A percentile compares a stretch with the other conserved stretches of the same genome.
phyloP scores from a whole-genome alignment of 2,888 invertebrate species.

The Stenodera caucasica region DNA sequence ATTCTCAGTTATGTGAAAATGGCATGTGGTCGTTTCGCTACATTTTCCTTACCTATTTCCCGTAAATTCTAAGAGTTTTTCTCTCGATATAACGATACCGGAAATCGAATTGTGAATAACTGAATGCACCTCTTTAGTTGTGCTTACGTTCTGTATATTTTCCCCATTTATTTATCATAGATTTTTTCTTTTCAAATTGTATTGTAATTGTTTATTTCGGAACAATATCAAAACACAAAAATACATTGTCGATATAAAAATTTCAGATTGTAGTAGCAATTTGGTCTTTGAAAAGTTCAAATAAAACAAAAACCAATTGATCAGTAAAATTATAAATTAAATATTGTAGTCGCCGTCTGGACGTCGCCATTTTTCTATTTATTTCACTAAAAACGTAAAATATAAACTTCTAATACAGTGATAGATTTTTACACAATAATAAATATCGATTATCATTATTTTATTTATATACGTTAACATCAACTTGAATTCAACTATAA shows the following conservation, averaged over 20 bases:
- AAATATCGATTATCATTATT: background rate
- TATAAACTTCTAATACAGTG: background rate
- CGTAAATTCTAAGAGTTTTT: constrained; percentile 20
- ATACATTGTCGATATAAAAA: constrained; percentile 19
- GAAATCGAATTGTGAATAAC: constrained; percentile 30
- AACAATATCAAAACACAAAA: constrained; percentile 10
- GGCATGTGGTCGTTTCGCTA: constrained; percentile 20
- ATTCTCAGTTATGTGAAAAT: constrained; percentile 26
- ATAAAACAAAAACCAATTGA: constrained; percentile 23
- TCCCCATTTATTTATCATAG: background rate
- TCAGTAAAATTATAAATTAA: constrained; percentile 14
- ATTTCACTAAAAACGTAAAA: background rate
- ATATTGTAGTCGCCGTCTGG: constrained; percentile 12
- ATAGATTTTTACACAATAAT: background rate
- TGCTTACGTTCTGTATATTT: background rate
- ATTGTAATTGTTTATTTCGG: background rate
- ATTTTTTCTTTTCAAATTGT: background rate
- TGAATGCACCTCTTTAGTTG: constrained; percentile 25
- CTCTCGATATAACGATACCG: constrained; percentile 20
- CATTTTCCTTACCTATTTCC: constrained; percentile 19
- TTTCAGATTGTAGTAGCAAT: constrained; percentile 15
- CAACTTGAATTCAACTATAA: background rate
- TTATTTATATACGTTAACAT: background rate
- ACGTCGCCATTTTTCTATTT: constrained; percentile 2
- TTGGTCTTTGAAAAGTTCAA: constrained; percentile 22